Evolutionary conservation across 2,113 vertebrate species (phyloP).

Genomic region (Barnardius zonarius): DNA sequence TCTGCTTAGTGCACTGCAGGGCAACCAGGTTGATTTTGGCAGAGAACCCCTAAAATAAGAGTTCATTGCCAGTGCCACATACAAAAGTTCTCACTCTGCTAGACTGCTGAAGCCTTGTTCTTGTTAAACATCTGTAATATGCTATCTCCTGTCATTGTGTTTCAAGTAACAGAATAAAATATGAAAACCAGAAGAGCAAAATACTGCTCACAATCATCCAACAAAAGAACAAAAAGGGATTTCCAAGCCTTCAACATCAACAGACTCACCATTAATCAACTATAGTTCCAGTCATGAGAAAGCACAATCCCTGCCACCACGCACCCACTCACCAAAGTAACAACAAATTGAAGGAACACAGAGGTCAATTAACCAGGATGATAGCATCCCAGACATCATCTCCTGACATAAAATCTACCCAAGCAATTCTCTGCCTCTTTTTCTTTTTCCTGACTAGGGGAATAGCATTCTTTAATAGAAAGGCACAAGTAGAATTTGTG

Average conservation of each 20-base stretch:
- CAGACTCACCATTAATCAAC: neutral
- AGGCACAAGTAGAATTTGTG: neutral
- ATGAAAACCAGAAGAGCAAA: neutral
- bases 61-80: neutral
- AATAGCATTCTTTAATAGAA: neutral
- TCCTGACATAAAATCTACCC: neutral
- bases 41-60: neutral
- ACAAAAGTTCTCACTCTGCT: neutral
- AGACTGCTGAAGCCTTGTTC: neutral
- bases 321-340: neutral
- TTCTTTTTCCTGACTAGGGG: neutral
- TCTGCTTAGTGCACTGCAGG: accelerated
- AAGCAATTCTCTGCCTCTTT: neutral
- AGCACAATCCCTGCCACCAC: neutral
- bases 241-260: neutral
- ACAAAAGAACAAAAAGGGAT: neutral
- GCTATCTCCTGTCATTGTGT: neutral
- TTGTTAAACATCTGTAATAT: neutral
- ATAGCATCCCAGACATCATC: neutral
- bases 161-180: neutral
- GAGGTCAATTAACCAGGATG: neutral
- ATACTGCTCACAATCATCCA: neutral
- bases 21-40: neutral
- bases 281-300: neutral
- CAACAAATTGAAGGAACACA: neutral